These are phyloP conservation scores for Lottia gigantea DNA, from an alignment of 2,888 invertebrate genomes.

Conservation along the genomic window DNA sequence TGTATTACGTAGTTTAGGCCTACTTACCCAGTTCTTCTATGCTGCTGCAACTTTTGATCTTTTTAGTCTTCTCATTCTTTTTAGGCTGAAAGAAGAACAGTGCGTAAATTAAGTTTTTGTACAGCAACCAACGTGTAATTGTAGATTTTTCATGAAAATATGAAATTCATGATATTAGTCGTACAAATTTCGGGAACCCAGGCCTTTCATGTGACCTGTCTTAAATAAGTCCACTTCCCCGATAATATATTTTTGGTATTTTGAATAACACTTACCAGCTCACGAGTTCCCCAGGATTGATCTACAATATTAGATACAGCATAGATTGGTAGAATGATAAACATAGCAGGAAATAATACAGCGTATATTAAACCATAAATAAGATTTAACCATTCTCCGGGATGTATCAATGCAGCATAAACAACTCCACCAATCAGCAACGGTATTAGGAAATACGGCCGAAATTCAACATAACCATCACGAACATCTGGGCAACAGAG, in stretches of 20 bases:
- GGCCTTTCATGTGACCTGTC: too few species aligned
- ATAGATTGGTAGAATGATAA: constrained; percentile 44
- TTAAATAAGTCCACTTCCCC: too few species aligned
- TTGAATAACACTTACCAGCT: constrained; percentile 26
- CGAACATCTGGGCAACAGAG: constrained; percentile 31
- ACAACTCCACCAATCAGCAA: constrained; percentile 37
- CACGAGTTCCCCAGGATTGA: constrained; percentile 49
- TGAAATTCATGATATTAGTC: too few species aligned
- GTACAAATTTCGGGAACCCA: too few species aligned
- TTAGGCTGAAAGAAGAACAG: neutral
- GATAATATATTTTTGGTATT: too few species aligned
- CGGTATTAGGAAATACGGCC: constrained; percentile 44
- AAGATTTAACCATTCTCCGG: constrained; percentile 37
- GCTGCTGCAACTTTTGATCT: too few species aligned
- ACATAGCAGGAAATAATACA: constrained; percentile 47
- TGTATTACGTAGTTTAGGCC: too few species aligned
- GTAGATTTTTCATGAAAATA: too few species aligned
- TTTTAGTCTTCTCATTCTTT: too few species aligned
- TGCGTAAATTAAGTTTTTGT: neutral
- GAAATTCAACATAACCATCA: constrained; percentile 35
- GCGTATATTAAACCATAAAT: constrained; percentile 42
- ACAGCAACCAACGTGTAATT: too few species aligned
- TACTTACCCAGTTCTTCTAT: too few species aligned
- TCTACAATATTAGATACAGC: constrained; percentile 48
- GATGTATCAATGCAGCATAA: constrained; percentile 42